phyloP scores from a whole-genome alignment of 2,797 vertebrate species.

The Microctenopoma lineatum region DNA sequence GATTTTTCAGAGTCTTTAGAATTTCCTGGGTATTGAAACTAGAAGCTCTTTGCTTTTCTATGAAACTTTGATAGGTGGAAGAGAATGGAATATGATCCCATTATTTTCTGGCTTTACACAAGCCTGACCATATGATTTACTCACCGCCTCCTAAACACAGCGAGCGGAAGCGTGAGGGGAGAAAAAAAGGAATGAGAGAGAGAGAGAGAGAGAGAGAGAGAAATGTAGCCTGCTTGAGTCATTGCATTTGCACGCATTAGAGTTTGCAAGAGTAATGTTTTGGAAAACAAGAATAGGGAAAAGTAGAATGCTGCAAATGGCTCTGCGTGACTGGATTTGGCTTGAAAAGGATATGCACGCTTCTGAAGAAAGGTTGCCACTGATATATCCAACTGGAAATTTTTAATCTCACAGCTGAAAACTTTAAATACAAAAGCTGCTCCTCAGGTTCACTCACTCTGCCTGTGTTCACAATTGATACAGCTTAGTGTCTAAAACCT shows the following conservation, averaged over 20 bases:
- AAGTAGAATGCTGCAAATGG: conserved; percentile 73
- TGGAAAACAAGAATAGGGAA: conserved; percentile 83
- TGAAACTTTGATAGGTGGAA: conserved; percentile 83
- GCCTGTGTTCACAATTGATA: conserved; percentile 64
- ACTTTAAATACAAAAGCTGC: conserved; percentile 80
- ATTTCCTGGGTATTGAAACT: conserved; percentile 77
- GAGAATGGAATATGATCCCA: conserved; percentile 84
- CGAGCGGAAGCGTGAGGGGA: conserved; percentile 54
- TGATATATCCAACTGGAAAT: conserved; percentile 78
- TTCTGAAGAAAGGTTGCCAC: conserved; percentile 70
- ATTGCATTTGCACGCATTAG: conserved; percentile 83
- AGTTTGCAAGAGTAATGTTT: conserved; percentile 86
- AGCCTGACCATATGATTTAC: conserved; percentile 84
- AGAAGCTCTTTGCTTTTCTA: conserved; percentile 80
- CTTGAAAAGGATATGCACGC: conserved; percentile 78
- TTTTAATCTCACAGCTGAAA: conserved; percentile 84
- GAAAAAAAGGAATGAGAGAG: conserved; percentile 43
- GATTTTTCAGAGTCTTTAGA: conserved; percentile 83
- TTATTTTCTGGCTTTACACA: conserved; percentile 84
- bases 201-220: conserved; percentile 39
- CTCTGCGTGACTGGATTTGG: conserved; percentile 80
- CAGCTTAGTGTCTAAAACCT: conserved; percentile 57
- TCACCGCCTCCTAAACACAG: conserved; percentile 75
- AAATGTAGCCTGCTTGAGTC: conserved; percentile 72
- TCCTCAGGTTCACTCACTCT: conserved; percentile 70